A percentile compares a stretch with the other conserved stretches of the same genome.
Conservation (phyloP, 2,113 vertebrate genomes). For the Mohoua ochrocephala region DNA sequence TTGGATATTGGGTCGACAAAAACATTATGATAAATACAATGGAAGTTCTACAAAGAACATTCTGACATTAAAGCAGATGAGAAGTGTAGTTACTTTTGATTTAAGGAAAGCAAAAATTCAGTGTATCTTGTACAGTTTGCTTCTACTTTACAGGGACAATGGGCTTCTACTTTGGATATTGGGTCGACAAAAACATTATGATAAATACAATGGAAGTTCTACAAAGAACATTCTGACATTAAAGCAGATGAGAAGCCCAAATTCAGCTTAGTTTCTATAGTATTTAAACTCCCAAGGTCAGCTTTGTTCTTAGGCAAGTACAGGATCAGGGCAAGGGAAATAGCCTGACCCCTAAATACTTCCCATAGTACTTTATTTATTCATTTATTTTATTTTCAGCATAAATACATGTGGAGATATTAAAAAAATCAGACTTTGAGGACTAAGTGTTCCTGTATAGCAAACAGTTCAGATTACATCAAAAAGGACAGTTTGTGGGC, state of each 20-base stretch:
- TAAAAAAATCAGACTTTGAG: not conserved
- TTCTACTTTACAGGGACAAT: not conserved
- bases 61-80: not conserved
- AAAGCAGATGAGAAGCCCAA: not conserved
- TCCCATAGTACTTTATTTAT: not conserved
- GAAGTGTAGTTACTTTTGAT: not conserved
- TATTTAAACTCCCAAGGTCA: not conserved
- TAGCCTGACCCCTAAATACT: not conserved
- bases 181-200: not conserved
- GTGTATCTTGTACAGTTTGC: not conserved
- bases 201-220: not conserved
- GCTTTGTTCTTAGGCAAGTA: not conserved
- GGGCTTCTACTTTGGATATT: not conserved
- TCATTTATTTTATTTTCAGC: not conserved
- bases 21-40: not conserved
- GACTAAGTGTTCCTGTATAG: not conserved
- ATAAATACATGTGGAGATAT: fast-evolving
- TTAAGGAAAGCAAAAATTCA: not conserved
- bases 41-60: not conserved
- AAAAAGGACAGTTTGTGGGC: not conserved
- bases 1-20: not conserved
- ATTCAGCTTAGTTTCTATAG: not conserved
- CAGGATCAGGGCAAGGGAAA: not conserved
- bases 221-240: not conserved
- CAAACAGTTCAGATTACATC: not conserved